A percentile compares a stretch with the other conserved stretches of the same genome.
Conservation (phyloP, 2,888 invertebrate genomes). For the Euspilapteryx auroguttella region DNA sequence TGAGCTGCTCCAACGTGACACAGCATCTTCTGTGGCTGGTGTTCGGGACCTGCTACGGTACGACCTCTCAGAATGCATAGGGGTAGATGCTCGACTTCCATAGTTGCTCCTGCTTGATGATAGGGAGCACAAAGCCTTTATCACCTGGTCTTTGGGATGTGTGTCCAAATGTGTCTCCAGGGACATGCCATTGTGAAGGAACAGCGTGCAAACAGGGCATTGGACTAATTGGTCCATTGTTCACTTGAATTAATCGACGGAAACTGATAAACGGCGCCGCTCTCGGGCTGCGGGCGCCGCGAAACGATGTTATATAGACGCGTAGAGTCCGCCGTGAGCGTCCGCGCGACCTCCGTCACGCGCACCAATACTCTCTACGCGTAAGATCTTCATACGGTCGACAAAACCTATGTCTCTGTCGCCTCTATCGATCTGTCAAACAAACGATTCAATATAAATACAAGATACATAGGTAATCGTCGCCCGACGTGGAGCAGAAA, state of each 20-base stretch:
- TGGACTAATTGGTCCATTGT: constrained; percentile 52
- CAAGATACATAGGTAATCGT: constrained; percentile 21
- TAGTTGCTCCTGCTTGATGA: constrained; percentile 41
- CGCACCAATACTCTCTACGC: constrained; percentile 44
- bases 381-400: constrained; percentile 28
- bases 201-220: constrained; percentile 86
- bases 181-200: constrained; percentile 80
- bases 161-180: constrained; percentile 80
- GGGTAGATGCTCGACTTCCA: constrained; percentile 40
- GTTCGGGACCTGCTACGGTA: constrained; percentile 41
- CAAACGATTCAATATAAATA: constrained; percentile 38
- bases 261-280: background rate
- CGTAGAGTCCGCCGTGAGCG: constrained; percentile 25
- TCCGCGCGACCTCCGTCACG: constrained; percentile 36
- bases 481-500: constrained; percentile 29
- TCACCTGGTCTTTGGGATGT: constrained; percentile 87
- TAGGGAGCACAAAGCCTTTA: constrained; percentile 69
- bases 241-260: no score
- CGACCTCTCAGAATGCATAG: constrained; percentile 36
- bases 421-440: constrained; percentile 52
- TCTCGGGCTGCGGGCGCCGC: constrained; percentile 3
- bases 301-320: no score
- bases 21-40: constrained; percentile 30
- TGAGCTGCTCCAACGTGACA: constrained; percentile 25
- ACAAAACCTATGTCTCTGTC: constrained; percentile 38